Base-by-base conservation (phyloP, 1,140 invertebrate genomes). In the Lamellibrachia luymesi region DNA sequence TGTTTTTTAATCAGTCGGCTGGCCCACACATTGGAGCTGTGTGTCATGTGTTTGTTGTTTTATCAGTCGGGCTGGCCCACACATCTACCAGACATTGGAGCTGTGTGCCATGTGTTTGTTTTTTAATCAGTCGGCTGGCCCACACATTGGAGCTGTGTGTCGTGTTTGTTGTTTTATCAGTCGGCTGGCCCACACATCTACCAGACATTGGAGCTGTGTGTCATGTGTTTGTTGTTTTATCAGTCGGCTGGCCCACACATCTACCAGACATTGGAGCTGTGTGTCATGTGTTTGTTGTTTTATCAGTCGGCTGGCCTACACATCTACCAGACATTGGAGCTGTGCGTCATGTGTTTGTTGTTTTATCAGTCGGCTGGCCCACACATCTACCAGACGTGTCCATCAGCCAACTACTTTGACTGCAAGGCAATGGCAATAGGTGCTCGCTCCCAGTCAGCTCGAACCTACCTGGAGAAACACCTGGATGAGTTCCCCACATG, bases 401-500 rank as follows among this genome's bases (percentile, higher is more conserved):
- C 99, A 13, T 99, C 99, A 0, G 99, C 99, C 2, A 99, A 99
- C 96, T 99, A 98, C 95, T 99, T 99, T 95, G 98, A 99, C 96
- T 99, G 99, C 96, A 98, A 99, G 96, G 98, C 99, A 7, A 99
- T 99, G 99, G 99, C 99, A 0, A 99, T 99, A 95, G 99, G 99
- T 2, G 97, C 99, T n/a, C 97, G 99, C 51, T 99, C 99, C 2
- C 99, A 99, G 96, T 99, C 98, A 94, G 99, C 99, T 49, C 97
- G 99, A 93, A 99, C 99, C 25, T 99, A 99, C 96, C 97, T 99
- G 92, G 99, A 99, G 96, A 99, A 98, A 95, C 97, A 99, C 95
- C 96, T 99, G 49, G 97, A 97, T 94, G 97, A 97, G 93, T 98
- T 99, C 96, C 93, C 95, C 4, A 96, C 97, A 25, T 97, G 97